Evolutionary conservation across 2,888 invertebrate species (phyloP).

Genomic region (Drosophila macrospina): DNA sequence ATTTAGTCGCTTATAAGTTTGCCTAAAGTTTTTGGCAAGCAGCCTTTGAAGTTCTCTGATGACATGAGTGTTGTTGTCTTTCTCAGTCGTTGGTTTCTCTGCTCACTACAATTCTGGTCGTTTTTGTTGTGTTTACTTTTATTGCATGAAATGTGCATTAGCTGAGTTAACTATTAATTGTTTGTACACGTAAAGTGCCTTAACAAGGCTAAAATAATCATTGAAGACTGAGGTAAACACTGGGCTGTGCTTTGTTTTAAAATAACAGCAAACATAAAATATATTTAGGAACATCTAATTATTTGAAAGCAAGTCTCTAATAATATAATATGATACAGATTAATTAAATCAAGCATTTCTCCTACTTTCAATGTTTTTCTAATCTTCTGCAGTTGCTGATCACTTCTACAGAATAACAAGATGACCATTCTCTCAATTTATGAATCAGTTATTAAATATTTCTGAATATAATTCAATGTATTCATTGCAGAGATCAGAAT

Average conservation of each 20-base stretch:
- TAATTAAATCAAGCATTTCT: no score
- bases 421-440: no score
- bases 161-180: constrained; percentile 69
- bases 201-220: constrained; percentile 1
- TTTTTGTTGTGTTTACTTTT: constrained; percentile 52
- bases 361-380: no score
- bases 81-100: constrained; percentile 23
- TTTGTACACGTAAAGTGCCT: constrained; percentile 62
- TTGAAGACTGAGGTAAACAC: constrained; percentile 4
- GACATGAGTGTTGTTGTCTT: constrained; percentile 33
- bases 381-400: no score
- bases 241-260: not conserved
- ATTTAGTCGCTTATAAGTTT: constrained; percentile 71
- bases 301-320: no score
- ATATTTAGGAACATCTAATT: no score
- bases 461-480: no score
- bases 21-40: constrained; percentile 48
- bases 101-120: constrained; percentile 13
- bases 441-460: no score
- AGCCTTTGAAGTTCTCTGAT: constrained; percentile 32
- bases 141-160: constrained; percentile 77
- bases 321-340: no score
- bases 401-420: no score
- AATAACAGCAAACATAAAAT: not conserved
- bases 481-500: no score